Evolutionary conservation across 2,113 vertebrate genomes (phyloP).

Genomic region (Phalacrocorax pelagicus): DNA sequence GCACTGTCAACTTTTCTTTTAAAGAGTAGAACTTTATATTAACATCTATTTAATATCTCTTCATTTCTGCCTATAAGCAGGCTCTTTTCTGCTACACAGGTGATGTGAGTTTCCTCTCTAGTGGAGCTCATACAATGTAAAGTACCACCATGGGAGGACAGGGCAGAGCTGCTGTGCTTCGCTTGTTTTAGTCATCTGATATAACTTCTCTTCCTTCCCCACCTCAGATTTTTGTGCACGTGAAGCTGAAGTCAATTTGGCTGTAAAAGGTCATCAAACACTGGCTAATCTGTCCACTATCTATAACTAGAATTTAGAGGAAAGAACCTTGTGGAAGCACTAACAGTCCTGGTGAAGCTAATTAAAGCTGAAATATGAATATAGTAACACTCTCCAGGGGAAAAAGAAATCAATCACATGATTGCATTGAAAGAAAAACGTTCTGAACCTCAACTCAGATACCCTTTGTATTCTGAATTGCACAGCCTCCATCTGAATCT

Average conservation of each 20-base stretch:
- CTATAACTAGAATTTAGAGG: background rate
- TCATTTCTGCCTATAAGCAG: background rate
- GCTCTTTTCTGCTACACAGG: background rate
- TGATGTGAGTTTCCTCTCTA: background rate
- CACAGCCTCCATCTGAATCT: background rate
- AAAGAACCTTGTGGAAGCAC: background rate
- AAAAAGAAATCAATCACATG: background rate
- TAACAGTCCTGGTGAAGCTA: background rate
- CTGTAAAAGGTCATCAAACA: slow-evolving; percentile 3
- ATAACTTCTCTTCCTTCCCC: background rate
- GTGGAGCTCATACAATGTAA: background rate
- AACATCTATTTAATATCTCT: background rate
- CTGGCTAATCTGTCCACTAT: background rate
- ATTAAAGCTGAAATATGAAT: slow-evolving; percentile 16
- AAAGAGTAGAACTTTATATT: background rate
- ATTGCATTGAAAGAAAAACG: background rate
- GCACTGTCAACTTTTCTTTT: background rate
- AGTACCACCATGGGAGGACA: background rate
- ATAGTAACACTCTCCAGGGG: background rate
- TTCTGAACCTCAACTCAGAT: background rate
- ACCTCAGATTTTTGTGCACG: background rate
- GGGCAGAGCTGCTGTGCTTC: background rate
- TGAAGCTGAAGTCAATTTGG: background rate
- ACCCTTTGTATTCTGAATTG: background rate
- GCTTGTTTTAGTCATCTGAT: background rate